phyloP scores from a whole-genome alignment of 2,113 vertebrate species.

The Solea senegalensis region DNA sequence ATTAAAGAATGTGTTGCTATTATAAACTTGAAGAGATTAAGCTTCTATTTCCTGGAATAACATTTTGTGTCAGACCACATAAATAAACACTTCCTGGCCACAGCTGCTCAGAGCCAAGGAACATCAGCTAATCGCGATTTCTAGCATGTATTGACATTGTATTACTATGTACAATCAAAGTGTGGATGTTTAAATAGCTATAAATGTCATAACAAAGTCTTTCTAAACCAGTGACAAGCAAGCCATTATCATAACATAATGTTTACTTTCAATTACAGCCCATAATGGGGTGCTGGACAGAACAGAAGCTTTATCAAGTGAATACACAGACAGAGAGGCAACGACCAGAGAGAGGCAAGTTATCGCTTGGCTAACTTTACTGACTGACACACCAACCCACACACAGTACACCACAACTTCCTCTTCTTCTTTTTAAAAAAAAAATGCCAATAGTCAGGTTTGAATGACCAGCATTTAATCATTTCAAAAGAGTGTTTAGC shows the following conservation, averaged over 20 bases:
- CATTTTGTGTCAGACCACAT: constrained; percentile 1
- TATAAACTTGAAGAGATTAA: constrained; percentile 24
- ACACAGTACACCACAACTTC: not conserved
- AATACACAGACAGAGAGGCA: too few species aligned
- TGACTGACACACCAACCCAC: too few species aligned
- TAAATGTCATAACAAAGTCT: not conserved
- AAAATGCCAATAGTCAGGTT: too few species aligned
- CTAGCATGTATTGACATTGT: not conserved
- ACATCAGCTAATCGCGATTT: not conserved
- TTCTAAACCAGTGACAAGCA: not conserved
- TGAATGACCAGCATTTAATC: too few species aligned
- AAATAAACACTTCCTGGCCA: constrained; percentile 26
- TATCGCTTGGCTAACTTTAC: too few species aligned
- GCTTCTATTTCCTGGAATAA: constrained; percentile 41
- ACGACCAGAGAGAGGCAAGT: too few species aligned
- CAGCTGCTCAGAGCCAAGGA: not conserved
- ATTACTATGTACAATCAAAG: not conserved
- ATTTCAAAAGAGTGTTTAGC: too few species aligned
- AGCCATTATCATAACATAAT: too few species aligned
- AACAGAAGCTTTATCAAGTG: not conserved
- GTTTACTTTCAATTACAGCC: too few species aligned
- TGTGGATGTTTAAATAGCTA: constrained; percentile 1
- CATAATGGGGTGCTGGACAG: not conserved
- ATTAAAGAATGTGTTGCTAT: constrained; percentile 32
- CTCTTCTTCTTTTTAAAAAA: not conserved